These are phyloP conservation scores for Drosophila bipectinata DNA, from an alignment of 1,140 invertebrate genomes.

Conservation along the genomic window DNA sequence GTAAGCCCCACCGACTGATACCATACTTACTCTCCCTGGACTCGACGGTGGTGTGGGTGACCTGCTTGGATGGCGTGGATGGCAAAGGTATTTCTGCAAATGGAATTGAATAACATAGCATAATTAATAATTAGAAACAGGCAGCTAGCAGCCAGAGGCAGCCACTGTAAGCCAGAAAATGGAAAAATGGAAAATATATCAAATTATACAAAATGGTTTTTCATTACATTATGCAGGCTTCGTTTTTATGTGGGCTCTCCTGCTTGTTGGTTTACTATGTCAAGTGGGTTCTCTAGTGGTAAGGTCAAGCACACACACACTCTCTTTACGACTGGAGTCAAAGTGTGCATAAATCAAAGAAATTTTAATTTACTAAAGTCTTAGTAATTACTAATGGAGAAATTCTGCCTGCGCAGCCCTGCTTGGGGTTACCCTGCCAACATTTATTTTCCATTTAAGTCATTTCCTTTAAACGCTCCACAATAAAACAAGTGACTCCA, in stretches of 20 bases:
- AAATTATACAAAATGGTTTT: slow-evolving; percentile 63
- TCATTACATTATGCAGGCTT: slow-evolving; percentile 51
- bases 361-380: slow-evolving; percentile 1
- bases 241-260: slow-evolving; percentile 28
- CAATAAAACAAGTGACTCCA: background rate
- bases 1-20: slow-evolving; percentile 46
- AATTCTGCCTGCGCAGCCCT: background rate
- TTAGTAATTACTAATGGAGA: slow-evolving; percentile 7
- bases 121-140: slow-evolving; percentile 69
- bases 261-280: slow-evolving; percentile 57
- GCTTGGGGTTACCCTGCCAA: background rate
- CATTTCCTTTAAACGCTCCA: background rate
- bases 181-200: slow-evolving; percentile 6
- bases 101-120: slow-evolving; percentile 71
- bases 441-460: slow-evolving; percentile 1
- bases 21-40: slow-evolving; percentile 84
- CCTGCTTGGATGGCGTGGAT: slow-evolving; percentile 83
- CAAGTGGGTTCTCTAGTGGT: slow-evolving; percentile 41
- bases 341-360: slow-evolving; percentile 25
- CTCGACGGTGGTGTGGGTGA: slow-evolving; percentile 82
- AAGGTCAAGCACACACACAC: slow-evolving; percentile 45
- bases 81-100: slow-evolving; percentile 83
- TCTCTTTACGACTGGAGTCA: slow-evolving; percentile 2
- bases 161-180: background rate
- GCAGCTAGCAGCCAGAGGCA: slow-evolving; percentile 6